A percentile compares a stretch with the other conserved stretches of the same genome.
Conservation (phyloP, 2,888 invertebrate genomes). For the Trachelus stipa region DNA sequence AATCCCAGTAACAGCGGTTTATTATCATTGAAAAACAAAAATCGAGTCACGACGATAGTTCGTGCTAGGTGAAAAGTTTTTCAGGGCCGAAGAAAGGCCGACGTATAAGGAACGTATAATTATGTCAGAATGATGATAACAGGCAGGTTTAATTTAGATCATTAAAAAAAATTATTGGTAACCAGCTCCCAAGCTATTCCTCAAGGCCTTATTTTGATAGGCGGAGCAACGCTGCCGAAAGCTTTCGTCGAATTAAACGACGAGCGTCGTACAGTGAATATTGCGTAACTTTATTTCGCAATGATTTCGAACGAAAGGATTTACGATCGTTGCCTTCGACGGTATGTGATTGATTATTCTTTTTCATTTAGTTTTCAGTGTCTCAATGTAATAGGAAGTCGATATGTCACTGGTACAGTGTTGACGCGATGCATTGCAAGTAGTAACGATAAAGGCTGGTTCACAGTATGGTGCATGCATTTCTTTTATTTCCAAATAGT, state of each 20-base stretch:
- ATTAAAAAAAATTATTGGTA: not conserved
- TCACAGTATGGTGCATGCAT: not conserved
- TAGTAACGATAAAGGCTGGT: not conserved
- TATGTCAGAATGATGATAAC: not conserved
- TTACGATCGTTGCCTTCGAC: not conserved
- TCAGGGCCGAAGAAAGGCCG: not conserved
- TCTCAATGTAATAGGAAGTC: not conserved
- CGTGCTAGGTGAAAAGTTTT: not conserved
- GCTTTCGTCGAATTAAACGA: conserved; percentile 19
- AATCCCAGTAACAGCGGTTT: not conserved
- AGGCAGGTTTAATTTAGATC: not conserved
- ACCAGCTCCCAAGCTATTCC: not conserved
- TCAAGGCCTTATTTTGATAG: conserved; percentile 9
- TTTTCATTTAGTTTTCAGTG: not conserved
- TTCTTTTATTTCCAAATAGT: not conserved
- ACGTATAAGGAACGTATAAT: not conserved
- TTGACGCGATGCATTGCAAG: not conserved
- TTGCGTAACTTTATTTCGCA: conserved; percentile 2
- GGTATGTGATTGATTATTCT: not conserved
- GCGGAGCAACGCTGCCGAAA: conserved; percentile 10
- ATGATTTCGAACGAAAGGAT: not conserved
- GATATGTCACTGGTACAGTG: not conserved
- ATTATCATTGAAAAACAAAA: not conserved
- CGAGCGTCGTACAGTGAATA: not conserved
- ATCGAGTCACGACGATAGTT: not conserved